Base-by-base conservation (phyloP, 2,113 vertebrate species). In the Chionomys nivalis region DNA sequence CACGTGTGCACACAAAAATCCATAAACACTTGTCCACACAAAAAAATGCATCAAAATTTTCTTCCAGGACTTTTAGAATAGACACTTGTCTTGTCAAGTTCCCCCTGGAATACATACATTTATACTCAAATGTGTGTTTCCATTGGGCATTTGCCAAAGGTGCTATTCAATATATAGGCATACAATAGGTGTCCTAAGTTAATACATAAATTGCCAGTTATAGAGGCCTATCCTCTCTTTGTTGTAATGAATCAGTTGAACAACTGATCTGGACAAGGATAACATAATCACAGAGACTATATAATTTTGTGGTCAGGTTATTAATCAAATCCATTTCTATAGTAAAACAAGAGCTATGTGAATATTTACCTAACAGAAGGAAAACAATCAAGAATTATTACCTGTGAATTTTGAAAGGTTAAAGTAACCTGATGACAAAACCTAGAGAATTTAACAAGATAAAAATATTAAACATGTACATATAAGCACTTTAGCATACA, bases 71-170 rank as follows among this genome's bases (percentile, higher is more conserved):
- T 93, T 61, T 83, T 93, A 49, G 4, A 42, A 79, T 58, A 75
- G 47, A 61, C 39, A 63, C 33, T 12, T n/a, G 19, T 42, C 7
- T 5, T 73, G 0, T 14, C 11, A 55, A 17, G 12, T n/a, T 93
- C 31, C 47, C 21, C 0, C 19, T 95, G 24, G 26, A 31, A 75
- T 47, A 31, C 0, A 24, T 3, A 4, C 0, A 42, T 58, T 83
- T 90, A 39, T 42, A 65, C 21, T 8, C 42, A 61, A 42, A 61
- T 55, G 2, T 31, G 1, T 17, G 23, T 24, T 90, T 49, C 14
- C 83, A 16, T 65, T 91, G 83, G 65, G 66, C 33, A 4, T 72
- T 85, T 94, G 65, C 26, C 76, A 96, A 86, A 92, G 47, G 68
- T 33, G 4, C 49, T 77, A 76, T 72, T 65, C 42, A 73, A 36